Evolutionary conservation across 2,888 invertebrate species (phyloP).

Genomic region (Drosophila paramelanica): DNA sequence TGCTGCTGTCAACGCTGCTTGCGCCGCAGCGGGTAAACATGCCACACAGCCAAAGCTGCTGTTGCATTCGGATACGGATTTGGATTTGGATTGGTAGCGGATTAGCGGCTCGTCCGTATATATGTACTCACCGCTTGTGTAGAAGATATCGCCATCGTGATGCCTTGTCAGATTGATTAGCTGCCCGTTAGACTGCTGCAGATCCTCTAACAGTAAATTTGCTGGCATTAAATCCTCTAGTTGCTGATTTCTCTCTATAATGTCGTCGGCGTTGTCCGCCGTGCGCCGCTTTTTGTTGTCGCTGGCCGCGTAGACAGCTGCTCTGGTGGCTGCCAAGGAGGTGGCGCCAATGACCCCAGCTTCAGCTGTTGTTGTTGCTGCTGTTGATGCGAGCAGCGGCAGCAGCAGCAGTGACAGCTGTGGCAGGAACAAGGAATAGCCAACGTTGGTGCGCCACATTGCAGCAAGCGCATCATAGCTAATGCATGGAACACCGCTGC

Average conservation of each 20-base stretch:
- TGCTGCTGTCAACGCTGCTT: slow-evolving; percentile 56
- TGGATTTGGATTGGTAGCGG: slow-evolving; percentile 1
- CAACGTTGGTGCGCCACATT: slow-evolving; percentile 66
- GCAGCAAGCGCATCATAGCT: slow-evolving; percentile 74
- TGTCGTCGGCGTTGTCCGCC: slow-evolving; percentile 18
- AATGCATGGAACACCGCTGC: slow-evolving; percentile 41
- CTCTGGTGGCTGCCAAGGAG: slow-evolving; percentile 64
- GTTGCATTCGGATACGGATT: slow-evolving; percentile 13
- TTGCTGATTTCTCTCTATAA: slow-evolving; percentile 44
- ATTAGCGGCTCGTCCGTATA: neutral
- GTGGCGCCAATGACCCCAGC: slow-evolving; percentile 65
- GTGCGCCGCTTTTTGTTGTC: slow-evolving; percentile 21
- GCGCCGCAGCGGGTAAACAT: slow-evolving; percentile 40
- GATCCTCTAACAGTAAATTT: slow-evolving; percentile 81
- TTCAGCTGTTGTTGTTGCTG: slow-evolving; percentile 48
- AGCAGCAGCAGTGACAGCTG: slow-evolving; percentile 45
- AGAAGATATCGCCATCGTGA: slow-evolving; percentile 85
- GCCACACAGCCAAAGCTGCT: slow-evolving; percentile 31
- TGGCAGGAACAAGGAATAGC: slow-evolving; percentile 47
- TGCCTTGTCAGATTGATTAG: slow-evolving; percentile 85
- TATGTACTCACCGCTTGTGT: slow-evolving; percentile 82
- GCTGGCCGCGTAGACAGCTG: slow-evolving; percentile 50
- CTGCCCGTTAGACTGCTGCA: slow-evolving; percentile 77
- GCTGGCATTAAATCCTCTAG: slow-evolving; percentile 67
- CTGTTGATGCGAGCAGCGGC: slow-evolving; percentile 39